phyloP scores from a whole-genome alignment of 2,113 vertebrate genomes.

The Callionymus lyra region DNA sequence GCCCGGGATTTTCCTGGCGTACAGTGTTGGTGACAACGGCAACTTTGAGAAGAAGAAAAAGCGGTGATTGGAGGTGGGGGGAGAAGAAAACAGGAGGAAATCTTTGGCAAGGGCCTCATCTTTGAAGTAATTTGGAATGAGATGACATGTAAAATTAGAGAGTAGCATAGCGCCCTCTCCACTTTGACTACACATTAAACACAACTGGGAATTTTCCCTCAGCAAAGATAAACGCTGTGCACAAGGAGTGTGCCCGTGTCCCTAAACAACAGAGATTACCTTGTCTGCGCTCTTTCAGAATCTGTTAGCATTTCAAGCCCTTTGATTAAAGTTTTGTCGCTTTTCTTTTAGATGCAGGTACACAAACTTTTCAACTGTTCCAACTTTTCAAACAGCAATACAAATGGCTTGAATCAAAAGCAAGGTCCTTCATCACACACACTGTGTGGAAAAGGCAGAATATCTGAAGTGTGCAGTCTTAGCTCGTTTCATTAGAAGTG shows the following conservation, averaged over 20 bases:
- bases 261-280: slow-evolving; percentile 61
- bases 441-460: slow-evolving; percentile 20
- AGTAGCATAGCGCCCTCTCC: slow-evolving; percentile 60
- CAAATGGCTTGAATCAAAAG: slow-evolving; percentile 18
- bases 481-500: slow-evolving; percentile 8
- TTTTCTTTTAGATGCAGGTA: slow-evolving; percentile 30
- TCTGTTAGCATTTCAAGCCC: slow-evolving; percentile 39
- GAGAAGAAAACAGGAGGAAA: slow-evolving; percentile 48
- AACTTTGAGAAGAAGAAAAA: slow-evolving; percentile 47
- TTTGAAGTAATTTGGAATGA: slow-evolving; percentile 76
- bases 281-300: slow-evolving; percentile 48
- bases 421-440: slow-evolving; percentile 27
- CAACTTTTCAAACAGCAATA: slow-evolving; percentile 47
- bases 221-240: slow-evolving; percentile 41
- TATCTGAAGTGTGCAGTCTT: slow-evolving; percentile 22
- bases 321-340: slow-evolving; percentile 55
- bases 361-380: slow-evolving; percentile 44
- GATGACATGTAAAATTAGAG: slow-evolving; percentile 72
- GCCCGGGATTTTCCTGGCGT: slow-evolving; percentile 56
- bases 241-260: slow-evolving; percentile 19
- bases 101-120: slow-evolving; percentile 59
- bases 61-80: slow-evolving; percentile 32
- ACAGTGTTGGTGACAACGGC: slow-evolving; percentile 27
- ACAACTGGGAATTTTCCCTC: slow-evolving; percentile 47
- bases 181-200: slow-evolving; percentile 71